Conservation (phyloP, 2,797 vertebrate species). For the Mormyrops attenuatus region DNA sequence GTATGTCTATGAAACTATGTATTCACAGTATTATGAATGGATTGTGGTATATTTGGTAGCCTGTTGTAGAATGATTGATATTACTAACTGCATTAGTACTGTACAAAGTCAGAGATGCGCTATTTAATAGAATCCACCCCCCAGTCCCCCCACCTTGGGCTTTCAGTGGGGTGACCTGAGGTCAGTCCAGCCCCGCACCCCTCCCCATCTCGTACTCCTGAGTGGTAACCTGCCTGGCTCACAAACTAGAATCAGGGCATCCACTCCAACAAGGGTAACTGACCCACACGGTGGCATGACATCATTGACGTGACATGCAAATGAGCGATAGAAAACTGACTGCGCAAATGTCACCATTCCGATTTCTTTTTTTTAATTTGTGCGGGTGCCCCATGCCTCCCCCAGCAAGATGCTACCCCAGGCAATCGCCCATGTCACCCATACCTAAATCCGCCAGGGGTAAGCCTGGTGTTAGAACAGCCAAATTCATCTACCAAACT, state of each 20-base stretch:
- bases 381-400: background rate
- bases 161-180: background rate
- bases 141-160: background rate
- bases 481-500: background rate
- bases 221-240: background rate
- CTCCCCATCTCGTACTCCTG: background rate
- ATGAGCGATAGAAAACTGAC: background rate
- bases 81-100: background rate
- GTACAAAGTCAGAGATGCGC: background rate
- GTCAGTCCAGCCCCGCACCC: background rate
- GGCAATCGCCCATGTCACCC: background rate
- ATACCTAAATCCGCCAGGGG: background rate
- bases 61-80: background rate
- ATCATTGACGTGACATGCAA: background rate
- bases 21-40: background rate
- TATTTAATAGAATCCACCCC: background rate
- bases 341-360: background rate
- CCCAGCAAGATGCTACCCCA: background rate
- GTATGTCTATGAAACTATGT: background rate
- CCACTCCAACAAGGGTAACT: background rate
- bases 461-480: background rate
- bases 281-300: background rate
- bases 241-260: no score
- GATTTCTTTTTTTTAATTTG: background rate
- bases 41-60: background rate